Percentiles rank a stretch among this genome's conserved stretches.
phyloP scores from a whole-genome alignment of 2,888 invertebrate genomes.

The Polylopha cassiicola region DNA sequence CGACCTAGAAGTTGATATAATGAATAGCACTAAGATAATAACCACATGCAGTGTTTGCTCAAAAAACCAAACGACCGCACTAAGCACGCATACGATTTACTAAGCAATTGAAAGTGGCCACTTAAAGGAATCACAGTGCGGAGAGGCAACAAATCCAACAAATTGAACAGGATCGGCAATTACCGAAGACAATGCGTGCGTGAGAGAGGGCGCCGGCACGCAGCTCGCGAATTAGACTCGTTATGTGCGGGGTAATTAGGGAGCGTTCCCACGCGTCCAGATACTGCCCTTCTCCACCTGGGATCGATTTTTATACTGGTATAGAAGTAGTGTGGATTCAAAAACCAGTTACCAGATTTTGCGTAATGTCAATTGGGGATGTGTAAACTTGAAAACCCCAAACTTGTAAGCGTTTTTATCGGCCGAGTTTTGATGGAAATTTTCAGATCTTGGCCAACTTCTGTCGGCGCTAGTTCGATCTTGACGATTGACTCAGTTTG shows the following conservation, averaged over 20 bases:
- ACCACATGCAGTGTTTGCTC: slow-evolving; percentile 12
- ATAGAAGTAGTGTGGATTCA: slow-evolving; percentile 1
- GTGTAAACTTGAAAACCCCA: too few species aligned
- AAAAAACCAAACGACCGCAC: slow-evolving; percentile 22
- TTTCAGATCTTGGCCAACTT: too few species aligned
- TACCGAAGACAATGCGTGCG: slow-evolving; percentile 77
- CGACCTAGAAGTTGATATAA: neutral
- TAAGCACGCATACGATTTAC: slow-evolving; percentile 61
- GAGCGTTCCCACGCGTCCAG: slow-evolving; percentile 62
- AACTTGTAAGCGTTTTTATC: too few species aligned
- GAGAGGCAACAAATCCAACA: slow-evolving; percentile 67
- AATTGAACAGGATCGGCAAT: slow-evolving; percentile 76
- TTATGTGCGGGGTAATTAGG: slow-evolving; percentile 72
- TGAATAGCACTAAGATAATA: neutral
- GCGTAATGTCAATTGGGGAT: too few species aligned
- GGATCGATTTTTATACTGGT: slow-evolving; percentile 27
- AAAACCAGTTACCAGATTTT: too few species aligned
- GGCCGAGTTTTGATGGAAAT: too few species aligned
- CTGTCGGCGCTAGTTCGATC: too few species aligned
- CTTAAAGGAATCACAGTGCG: slow-evolving; percentile 74
- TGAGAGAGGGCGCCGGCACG: slow-evolving; percentile 70
- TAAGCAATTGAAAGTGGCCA: slow-evolving; percentile 72
- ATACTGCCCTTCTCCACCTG: slow-evolving; percentile 45
- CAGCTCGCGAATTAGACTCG: slow-evolving; percentile 74
- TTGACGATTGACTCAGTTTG: too few species aligned